Base-by-base conservation (phyloP, 1,140 invertebrate genomes). In the Spodoptera frugiperda region DNA sequence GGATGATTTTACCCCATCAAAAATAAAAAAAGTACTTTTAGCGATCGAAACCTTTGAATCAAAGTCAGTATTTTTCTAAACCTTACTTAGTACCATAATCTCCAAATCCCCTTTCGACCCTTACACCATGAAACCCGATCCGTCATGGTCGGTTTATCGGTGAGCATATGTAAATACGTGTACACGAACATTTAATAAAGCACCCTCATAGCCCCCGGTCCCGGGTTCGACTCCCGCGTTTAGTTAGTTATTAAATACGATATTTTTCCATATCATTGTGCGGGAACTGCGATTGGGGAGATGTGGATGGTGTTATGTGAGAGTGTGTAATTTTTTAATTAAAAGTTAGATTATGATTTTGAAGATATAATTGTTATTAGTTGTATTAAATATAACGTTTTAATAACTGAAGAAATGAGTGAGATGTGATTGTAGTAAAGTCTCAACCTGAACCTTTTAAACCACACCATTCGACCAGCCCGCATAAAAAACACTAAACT, bases 231-330 rank as follows among this genome's bases (percentile, higher is more conserved):
- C 55, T 75, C 57, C 59, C 77, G 33, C 84, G 87, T 87, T 85
- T 89, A 87, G 87, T 88, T 83, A 86, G 84, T 61, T 90, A 90
- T 90, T 91, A 90, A 91, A 91, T 90, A 82, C 81, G 85, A 89
- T 91, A 90, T 91, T 91, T 91, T 90, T 91, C 88, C 87, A 89
- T 90, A 90, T 91, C 88, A 89, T 86, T 89, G 85, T 82, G 61
- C 73, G 84, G 83, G 85, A 80, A 77, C 78, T 76, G 54, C 70
- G 81, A 80, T 80, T 73, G 61, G 59, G 79, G 78, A 70, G 78
- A 76, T 78, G 33, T 59, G 88, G 82, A 87, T 67, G 48, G 80
- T 30, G 17, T 84, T 85, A 89, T 90, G 78, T 84, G 71, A 72
- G 11, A 82, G 0, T 4, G 44, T 61, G 21, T 15, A 15, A 44